These are phyloP conservation scores for Eospalax fontanierii DNA, from an alignment of 2,797 vertebrate species.

Conservation along the genomic window DNA sequence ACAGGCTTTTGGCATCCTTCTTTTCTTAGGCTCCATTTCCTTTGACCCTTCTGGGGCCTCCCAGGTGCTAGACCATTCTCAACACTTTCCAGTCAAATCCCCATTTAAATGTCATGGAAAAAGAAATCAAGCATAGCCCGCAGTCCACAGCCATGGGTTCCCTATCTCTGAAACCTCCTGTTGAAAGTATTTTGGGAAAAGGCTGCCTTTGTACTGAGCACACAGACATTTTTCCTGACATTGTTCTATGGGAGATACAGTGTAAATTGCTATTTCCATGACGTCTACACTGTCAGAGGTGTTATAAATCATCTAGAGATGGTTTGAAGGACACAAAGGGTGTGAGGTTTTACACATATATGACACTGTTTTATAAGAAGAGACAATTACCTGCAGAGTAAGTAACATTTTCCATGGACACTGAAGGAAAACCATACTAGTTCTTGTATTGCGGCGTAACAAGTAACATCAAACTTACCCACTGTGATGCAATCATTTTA, in stretches of 20 bases:
- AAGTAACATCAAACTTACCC: not conserved
- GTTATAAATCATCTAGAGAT: not conserved
- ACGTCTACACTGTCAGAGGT: not conserved
- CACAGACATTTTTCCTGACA: not conserved
- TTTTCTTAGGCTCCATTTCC: not conserved
- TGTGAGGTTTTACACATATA: not conserved
- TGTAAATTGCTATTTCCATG: not conserved
- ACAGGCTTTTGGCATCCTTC: not conserved
- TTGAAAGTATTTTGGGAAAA: not conserved
- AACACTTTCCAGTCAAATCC: not conserved
- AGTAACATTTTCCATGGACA: not conserved
- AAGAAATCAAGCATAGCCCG: not conserved
- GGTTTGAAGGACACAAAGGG: not conserved
- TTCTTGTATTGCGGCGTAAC: too few species aligned
- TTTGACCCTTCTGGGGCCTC: not conserved
- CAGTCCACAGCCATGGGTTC: not conserved
- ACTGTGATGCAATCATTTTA: not conserved
- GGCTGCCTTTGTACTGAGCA: not conserved
- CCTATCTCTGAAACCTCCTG: not conserved
- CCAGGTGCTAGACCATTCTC: not conserved
- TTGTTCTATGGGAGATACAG: not conserved
- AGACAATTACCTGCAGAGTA: not conserved
- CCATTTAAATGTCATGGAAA: not conserved
- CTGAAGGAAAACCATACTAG: rapidly evolving
- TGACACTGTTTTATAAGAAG: too few species aligned